A percentile compares a stretch with the other conserved stretches of the same genome.
Conservation (phyloP, 1,140 invertebrate species). For the Epicauta chinensis region DNA sequence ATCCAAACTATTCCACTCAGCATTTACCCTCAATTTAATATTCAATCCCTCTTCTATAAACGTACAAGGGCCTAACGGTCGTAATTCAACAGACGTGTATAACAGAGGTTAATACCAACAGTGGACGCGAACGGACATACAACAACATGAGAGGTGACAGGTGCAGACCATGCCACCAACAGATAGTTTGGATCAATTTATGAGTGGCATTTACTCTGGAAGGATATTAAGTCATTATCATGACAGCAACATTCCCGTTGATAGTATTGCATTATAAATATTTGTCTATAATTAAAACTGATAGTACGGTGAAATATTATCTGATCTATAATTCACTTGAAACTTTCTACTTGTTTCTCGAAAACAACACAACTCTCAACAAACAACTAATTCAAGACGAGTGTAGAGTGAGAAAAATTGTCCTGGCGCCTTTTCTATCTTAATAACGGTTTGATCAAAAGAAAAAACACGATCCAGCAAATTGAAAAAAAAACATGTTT, state of each 20-base stretch:
- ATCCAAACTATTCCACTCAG: not conserved
- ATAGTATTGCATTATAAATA: too few species aligned
- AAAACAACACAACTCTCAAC: too few species aligned
- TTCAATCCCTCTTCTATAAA: slow-evolving; percentile 19
- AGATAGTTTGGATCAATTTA: slow-evolving; percentile 20
- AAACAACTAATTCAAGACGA: too few species aligned
- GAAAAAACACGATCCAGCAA: too few species aligned
- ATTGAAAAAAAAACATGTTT: too few species aligned
- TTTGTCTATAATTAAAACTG: too few species aligned
- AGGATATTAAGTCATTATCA: slow-evolving; percentile 13
- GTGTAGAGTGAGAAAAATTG: too few species aligned
- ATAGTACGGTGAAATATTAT: too few species aligned
- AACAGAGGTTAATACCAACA: slow-evolving; percentile 19
- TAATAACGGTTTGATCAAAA: too few species aligned
- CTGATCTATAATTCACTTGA: too few species aligned
- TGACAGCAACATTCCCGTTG: not conserved
- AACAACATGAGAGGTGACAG: slow-evolving; percentile 18
- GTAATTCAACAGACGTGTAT: slow-evolving; percentile 19
- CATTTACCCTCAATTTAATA: slow-evolving; percentile 16
- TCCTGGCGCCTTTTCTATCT: too few species aligned
- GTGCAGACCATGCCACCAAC: slow-evolving; percentile 16
- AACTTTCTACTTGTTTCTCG: too few species aligned
- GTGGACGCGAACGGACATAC: slow-evolving; percentile 18
- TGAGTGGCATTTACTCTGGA: slow-evolving; percentile 13
- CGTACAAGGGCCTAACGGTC: slow-evolving; percentile 13